These are phyloP conservation scores for Amblyornis subalaris DNA, from an alignment of 2,113 vertebrate species.

Conservation along the genomic window DNA sequence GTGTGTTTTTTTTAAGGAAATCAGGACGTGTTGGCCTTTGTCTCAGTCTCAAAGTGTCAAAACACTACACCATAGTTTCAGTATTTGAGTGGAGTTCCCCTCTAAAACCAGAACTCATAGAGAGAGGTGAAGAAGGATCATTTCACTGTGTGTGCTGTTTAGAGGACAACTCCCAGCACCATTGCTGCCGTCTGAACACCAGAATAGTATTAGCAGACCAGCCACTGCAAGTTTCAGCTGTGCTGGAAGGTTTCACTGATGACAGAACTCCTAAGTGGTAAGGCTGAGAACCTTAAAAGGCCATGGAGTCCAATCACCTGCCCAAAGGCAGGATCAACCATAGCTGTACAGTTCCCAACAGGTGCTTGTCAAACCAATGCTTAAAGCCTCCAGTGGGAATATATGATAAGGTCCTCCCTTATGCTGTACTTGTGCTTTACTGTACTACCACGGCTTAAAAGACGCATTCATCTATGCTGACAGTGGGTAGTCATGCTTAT, in stretches of 20 bases:
- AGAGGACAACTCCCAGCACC: not conserved
- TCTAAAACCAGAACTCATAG: not conserved
- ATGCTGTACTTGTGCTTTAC: not conserved
- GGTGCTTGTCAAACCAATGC: not conserved
- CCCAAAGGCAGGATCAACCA: not conserved
- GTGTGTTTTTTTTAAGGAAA: not conserved
- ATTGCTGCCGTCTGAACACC: not conserved
- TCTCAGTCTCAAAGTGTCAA: not conserved
- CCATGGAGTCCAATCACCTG: not conserved
- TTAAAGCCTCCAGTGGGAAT: not conserved
- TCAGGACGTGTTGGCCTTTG: not conserved
- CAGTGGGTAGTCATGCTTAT: not conserved
- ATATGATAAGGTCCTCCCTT: not conserved
- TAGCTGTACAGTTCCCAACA: not conserved
- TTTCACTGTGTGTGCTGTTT: not conserved
- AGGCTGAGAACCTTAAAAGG: not conserved
- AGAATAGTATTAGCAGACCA: not conserved
- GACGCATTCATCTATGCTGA: not conserved
- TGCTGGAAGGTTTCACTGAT: not conserved
- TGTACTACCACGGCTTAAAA: not conserved
- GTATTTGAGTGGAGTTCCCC: not conserved
- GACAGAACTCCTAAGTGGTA: accelerated
- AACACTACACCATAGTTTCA: not conserved
- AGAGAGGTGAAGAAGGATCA: not conserved
- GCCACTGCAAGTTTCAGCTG: not conserved